phyloP scores from a whole-genome alignment of 1,140 invertebrate genomes.

The Zophobas morio region DNA sequence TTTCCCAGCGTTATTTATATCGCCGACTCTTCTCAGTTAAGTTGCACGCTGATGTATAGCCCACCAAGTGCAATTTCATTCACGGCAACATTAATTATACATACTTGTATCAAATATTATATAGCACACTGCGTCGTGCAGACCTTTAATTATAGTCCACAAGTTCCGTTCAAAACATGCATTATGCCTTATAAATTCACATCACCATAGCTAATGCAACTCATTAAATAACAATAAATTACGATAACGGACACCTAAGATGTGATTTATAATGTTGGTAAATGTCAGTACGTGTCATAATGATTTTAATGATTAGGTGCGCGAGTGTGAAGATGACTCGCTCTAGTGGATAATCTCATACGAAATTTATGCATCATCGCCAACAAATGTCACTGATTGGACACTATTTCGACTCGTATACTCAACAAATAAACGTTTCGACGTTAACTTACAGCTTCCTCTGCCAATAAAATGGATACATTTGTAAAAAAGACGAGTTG shows the following conservation, averaged over 20 bases:
- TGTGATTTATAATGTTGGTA: conserved; percentile 24
- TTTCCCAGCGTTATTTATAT: background rate
- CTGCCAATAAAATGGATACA: conserved; percentile 31
- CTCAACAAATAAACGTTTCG: conserved; percentile 31
- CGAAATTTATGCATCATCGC: conserved; percentile 11
- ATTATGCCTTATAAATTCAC: conserved; percentile 28
- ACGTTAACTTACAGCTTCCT: conserved; percentile 32
- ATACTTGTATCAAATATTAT: conserved; percentile 27
- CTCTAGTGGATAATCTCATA: background rate
- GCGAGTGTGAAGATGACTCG: conserved; percentile 28
- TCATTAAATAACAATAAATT: conserved; percentile 36
- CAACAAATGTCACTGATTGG: conserved; percentile 28
- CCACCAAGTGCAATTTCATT: conserved; percentile 10
- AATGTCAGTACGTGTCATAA: conserved; percentile 18
- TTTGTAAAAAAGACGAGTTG: conserved; percentile 21
- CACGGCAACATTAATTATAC: conserved; percentile 6
- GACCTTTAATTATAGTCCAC: conserved; percentile 26
- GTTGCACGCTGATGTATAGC: conserved; percentile 1
- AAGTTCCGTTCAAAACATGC: conserved; percentile 22
- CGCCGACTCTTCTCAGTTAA: background rate
- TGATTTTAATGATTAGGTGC: conserved; percentile 29
- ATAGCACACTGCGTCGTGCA: conserved; percentile 4
- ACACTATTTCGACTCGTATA: conserved; percentile 14
- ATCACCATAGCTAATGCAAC: conserved; percentile 21
- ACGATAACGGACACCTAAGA: background rate